Percentiles rank a stretch among this genome's conserved stretches.
Evolutionary conservation across 2,113 vertebrate genomes (phyloP).

Genomic region (Melierax canorus): DNA sequence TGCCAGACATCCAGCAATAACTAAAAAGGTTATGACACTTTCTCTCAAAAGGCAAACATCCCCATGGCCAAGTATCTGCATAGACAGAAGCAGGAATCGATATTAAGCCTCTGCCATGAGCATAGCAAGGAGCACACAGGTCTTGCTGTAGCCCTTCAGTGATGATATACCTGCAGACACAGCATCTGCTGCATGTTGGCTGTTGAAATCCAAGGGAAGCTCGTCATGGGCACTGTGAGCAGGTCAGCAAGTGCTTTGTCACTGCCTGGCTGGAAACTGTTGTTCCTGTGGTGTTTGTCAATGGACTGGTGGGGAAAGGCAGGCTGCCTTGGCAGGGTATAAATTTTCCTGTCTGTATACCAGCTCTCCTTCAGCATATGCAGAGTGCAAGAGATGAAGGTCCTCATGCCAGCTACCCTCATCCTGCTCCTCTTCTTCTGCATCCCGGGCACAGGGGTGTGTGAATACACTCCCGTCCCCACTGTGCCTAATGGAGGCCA

Average conservation of each 20-base stretch:
- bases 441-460: not conserved
- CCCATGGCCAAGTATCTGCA: not conserved
- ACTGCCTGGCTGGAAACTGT: not conserved
- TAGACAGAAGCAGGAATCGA: not conserved
- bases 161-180: not conserved
- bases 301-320: not conserved
- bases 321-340: not conserved
- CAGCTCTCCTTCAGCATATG: not conserved
- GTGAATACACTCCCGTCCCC: not conserved
- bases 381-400: not conserved
- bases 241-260: not conserved
- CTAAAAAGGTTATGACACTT: not conserved
- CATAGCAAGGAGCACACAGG: rapidly evolving
- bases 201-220: not conserved
- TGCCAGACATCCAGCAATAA: not conserved
- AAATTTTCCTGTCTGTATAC: not conserved
- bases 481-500: not conserved
- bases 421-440: not conserved
- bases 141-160: not conserved
- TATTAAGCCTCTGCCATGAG: not conserved
- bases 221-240: not conserved
- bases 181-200: not conserved
- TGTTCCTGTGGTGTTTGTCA: not conserved
- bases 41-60: not conserved
- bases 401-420: not conserved